Evolutionary conservation across 2,797 vertebrate species (phyloP).

Genomic region (Liparis tanakae): DNA sequence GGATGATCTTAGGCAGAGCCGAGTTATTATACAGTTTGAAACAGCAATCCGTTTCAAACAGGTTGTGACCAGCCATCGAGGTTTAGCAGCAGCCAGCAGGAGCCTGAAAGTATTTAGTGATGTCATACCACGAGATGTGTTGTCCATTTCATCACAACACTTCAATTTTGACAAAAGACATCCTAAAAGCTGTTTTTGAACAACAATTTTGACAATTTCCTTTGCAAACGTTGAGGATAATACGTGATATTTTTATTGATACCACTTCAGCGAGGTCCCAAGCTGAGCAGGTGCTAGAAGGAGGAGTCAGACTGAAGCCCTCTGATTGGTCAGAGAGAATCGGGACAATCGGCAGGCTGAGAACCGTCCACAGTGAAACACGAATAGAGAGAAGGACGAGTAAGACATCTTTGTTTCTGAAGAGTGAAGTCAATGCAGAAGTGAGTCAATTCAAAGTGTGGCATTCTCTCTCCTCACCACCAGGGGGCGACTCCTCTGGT

Average conservation of each 20-base stretch:
- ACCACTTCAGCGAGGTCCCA: background rate
- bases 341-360: background rate
- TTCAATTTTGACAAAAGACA: background rate
- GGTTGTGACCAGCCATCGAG: background rate
- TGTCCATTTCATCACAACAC: background rate
- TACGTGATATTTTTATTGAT: background rate
- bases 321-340: no score
- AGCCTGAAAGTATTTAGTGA: background rate
- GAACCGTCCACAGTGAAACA: background rate
- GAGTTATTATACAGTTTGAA: constrained; percentile 2
- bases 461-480: no score
- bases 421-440: background rate
- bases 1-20: background rate
- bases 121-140: background rate
- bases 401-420: background rate
- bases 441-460: background rate
- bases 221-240: background rate
- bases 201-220: background rate
- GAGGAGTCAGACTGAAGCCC: background rate
- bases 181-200: no score
- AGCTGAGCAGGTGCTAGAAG: background rate
- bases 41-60: background rate
- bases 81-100: background rate
- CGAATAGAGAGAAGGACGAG: background rate
- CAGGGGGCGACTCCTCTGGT: no score